phyloP scores from a whole-genome alignment of 2,888 invertebrate species.

The Acleris laterana region DNA sequence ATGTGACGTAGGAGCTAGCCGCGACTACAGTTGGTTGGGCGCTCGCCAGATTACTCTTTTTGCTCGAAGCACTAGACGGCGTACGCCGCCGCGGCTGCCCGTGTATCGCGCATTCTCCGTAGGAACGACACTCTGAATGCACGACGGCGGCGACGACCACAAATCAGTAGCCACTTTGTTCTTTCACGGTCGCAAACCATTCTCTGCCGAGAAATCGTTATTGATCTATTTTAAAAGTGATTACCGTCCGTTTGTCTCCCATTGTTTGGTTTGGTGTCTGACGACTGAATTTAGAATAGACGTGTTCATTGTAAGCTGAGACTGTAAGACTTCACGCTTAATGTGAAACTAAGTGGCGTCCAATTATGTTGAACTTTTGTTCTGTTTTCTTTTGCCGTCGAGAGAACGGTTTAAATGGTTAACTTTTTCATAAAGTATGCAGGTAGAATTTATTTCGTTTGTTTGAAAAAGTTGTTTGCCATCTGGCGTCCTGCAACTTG shows the following conservation, averaged over 20 bases:
- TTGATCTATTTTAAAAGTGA: conserved; percentile 70
- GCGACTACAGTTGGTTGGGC: conserved; percentile 74
- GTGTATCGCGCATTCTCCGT: conserved; percentile 59
- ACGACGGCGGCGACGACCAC: conserved; percentile 63
- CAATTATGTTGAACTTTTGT: conserved; percentile 47
- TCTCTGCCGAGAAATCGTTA: conserved; percentile 62
- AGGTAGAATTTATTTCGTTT: conserved; percentile 35
- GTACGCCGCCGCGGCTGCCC: conserved; percentile 46
- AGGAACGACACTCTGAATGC: conserved; percentile 69
- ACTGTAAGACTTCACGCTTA: conserved; percentile 62
- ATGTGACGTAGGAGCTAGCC: conserved; percentile 76
- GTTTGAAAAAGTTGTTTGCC: conserved; percentile 24
- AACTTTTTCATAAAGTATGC: conserved; percentile 35
- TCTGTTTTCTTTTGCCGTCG: conserved; percentile 33
- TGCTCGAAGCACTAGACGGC: conserved; percentile 60
- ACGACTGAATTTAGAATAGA: conserved; percentile 52
- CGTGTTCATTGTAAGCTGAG: conserved; percentile 54
- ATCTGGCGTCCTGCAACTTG: conserved; percentile 11
- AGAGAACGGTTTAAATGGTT: conserved; percentile 36
- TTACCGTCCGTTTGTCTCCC: conserved; percentile 62
- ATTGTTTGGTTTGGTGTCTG: conserved; percentile 59
- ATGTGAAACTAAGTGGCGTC: conserved; percentile 62
- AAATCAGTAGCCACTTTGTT: conserved; percentile 80
- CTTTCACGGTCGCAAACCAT: conserved; percentile 67
- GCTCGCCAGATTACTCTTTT: conserved; percentile 72